Conservation (phyloP, 2,888 invertebrate species). For the Ischnus inquisitorius region DNA sequence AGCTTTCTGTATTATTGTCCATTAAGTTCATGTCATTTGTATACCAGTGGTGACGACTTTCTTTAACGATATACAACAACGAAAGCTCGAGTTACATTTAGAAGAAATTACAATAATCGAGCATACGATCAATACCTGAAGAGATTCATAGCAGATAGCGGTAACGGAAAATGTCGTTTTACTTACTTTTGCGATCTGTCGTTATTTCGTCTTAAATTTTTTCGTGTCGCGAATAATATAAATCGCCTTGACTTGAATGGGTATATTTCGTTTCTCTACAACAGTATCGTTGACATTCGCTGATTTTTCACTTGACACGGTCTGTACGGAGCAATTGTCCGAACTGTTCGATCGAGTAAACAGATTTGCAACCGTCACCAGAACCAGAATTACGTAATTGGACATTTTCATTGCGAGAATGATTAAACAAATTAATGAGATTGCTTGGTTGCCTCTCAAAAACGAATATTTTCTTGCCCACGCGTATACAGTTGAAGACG, state of each 20-base stretch:
- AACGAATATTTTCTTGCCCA: conserved; percentile 2
- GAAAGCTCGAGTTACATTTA: not conserved
- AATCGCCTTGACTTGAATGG: conserved; percentile 24
- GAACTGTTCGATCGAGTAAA: conserved; percentile 7
- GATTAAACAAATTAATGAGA: not conserved
- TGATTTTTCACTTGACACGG: not conserved
- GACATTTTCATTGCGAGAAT: not conserved
- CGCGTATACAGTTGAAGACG: not conserved
- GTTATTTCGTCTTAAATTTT: conserved; percentile 31
- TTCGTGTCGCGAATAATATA: conserved; percentile 12
- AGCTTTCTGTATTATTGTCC: not conserved
- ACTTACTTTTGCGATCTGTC: conserved; percentile 40
- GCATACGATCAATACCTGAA: conserved; percentile 50
- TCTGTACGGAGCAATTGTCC: conserved; percentile 3
- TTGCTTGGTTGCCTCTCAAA: not conserved
- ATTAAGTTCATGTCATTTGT: not conserved
- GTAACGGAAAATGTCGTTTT: conserved; percentile 13
- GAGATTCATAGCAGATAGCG: conserved; percentile 33
- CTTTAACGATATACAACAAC: conserved; percentile 18
- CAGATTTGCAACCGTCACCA: not conserved
- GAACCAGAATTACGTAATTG: not conserved
- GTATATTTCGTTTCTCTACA: not conserved
- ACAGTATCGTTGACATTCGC: conserved; percentile 13
- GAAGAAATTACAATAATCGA: conserved; percentile 18
- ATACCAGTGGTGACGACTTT: conserved; percentile 18